A percentile compares a stretch with the other conserved stretches of the same genome.
These are phyloP conservation scores for Euwallacea similis DNA, from an alignment of 1,140 invertebrate species.

Conservation along the genomic window DNA sequence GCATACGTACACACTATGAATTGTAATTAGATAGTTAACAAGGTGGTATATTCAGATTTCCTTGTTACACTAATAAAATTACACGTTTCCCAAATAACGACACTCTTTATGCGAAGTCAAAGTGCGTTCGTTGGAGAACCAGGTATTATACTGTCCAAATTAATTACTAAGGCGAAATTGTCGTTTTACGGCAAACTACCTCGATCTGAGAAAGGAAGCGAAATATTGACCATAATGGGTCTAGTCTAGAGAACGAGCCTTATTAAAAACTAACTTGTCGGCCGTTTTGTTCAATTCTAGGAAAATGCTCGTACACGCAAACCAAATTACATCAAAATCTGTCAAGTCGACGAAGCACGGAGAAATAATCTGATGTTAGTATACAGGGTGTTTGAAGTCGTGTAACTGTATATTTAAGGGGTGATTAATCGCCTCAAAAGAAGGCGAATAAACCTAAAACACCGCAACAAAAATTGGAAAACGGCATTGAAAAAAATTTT, in stretches of 20 bases:
- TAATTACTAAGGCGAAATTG: conserved; percentile 9
- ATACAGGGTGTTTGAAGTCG: too few species aligned
- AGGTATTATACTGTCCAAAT: conserved; percentile 17
- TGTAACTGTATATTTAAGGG: too few species aligned
- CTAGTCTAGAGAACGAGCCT: conserved; percentile 3
- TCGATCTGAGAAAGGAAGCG: conserved; percentile 22
- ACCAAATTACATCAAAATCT: conserved; percentile 38
- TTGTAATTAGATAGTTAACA: not conserved
- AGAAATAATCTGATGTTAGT: too few species aligned
- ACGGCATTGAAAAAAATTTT: too few species aligned
- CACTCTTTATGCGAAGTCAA: not conserved
- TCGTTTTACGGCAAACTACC: conserved; percentile 3
- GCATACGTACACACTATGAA: not conserved
- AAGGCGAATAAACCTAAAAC: too few species aligned
- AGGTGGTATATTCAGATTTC: not conserved
- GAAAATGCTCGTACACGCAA: conserved; percentile 41
- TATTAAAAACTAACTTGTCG: conserved; percentile 30
- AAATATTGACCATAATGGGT: conserved; percentile 25
- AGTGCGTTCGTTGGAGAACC: not conserved
- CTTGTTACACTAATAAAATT: not conserved
- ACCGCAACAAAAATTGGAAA: too few species aligned
- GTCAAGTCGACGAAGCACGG: conserved; percentile 38
- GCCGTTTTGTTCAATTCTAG: conserved; percentile 38
- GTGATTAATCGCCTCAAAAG: too few species aligned
- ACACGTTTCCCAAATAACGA: conserved; percentile 6